Conservation (phyloP, 2,113 vertebrate genomes). For the Tautogolabrus adspersus region DNA sequence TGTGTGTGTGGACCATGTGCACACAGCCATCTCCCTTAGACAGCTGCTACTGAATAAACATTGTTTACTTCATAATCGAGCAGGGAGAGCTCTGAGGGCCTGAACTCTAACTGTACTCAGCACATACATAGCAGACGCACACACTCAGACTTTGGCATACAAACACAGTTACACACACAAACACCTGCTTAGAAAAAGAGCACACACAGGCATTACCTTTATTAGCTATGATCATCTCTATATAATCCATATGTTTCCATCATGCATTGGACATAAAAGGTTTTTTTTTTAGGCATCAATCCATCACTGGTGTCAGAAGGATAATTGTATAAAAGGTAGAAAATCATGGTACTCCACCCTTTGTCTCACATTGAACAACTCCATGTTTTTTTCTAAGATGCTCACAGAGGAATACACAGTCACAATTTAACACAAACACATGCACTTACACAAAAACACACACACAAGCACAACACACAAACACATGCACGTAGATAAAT, state of each 20-base stretch:
- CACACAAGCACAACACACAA: slow-evolving; percentile 25
- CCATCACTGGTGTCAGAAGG: slow-evolving; percentile 25
- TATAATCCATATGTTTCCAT: slow-evolving; percentile 52
- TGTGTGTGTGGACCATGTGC: neutral
- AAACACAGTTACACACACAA: slow-evolving; percentile 3
- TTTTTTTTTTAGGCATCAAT: slow-evolving; percentile 40
- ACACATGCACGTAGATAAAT: slow-evolving; percentile 14
- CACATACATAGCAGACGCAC: slow-evolving; percentile 2
- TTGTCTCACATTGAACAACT: slow-evolving; percentile 38
- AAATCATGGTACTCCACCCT: slow-evolving; percentile 13
- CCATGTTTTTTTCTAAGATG: neutral
- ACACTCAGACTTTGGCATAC: neutral
- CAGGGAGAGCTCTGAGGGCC: slow-evolving; percentile 68
- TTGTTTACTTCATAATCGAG: slow-evolving; percentile 84
- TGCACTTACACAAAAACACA: slow-evolving; percentile 36
- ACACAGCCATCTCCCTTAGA: slow-evolving; percentile 62
- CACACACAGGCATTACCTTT: slow-evolving; percentile 31
- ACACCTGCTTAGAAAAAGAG: neutral
- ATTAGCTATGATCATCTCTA: slow-evolving; percentile 56
- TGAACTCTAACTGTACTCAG: slow-evolving; percentile 63
- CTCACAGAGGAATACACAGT: neutral
- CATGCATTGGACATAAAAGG: slow-evolving; percentile 47
- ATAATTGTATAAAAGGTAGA: slow-evolving; percentile 45
- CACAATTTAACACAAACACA: neutral
- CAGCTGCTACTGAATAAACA: slow-evolving; percentile 86